Evolutionary conservation across 2,888 invertebrate genomes (phyloP).

Genomic region (Heliconius erato): DNA sequence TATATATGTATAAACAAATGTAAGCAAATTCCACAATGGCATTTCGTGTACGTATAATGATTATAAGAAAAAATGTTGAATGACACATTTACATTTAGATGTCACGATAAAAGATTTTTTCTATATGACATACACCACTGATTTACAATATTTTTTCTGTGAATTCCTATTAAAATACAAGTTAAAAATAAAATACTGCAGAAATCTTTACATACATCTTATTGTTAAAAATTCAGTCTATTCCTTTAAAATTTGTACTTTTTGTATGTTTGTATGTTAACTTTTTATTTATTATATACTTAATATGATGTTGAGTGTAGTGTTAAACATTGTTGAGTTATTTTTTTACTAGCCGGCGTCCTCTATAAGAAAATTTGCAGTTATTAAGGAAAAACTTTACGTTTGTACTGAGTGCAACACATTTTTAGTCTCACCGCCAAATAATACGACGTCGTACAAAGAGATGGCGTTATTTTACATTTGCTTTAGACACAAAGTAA

Average conservation of each 20-base stretch:
- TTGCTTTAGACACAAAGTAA: background rate
- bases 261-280: background rate
- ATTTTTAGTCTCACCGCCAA: background rate
- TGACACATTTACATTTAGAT: background rate
- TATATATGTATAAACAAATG: slow-evolving; percentile 7
- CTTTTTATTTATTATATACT: background rate
- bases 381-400: background rate
- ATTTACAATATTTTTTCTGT: background rate
- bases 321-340: too few relatives aligned
- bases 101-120: background rate
- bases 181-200: background rate
- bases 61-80: background rate
- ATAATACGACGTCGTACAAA: background rate
- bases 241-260: background rate
- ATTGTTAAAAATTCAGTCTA: background rate
- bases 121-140: background rate
- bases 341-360: background rate
- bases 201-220: background rate
- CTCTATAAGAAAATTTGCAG: background rate
- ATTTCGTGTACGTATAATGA: background rate
- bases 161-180: background rate
- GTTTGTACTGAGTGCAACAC: background rate
- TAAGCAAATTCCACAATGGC: background rate
- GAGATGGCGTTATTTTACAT: slow-evolving; percentile 26
- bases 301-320: too few relatives aligned